These are phyloP conservation scores for Cataglyphis altisquamis DNA, from an alignment of 2,888 invertebrate species.

Conservation along the genomic window DNA sequence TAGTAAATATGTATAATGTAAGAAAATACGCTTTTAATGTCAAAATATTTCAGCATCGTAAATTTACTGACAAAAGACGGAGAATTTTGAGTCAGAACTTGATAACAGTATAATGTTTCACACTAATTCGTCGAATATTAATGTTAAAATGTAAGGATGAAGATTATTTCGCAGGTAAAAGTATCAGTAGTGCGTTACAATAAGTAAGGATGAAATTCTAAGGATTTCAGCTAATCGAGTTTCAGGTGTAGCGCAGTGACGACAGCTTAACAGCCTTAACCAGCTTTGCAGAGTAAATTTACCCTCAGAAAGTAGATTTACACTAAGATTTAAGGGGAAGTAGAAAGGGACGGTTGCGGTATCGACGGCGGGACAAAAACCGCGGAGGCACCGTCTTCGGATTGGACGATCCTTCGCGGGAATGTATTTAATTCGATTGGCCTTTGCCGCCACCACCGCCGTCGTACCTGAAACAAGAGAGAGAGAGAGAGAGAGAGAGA, in stretches of 20 bases:
- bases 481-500: too few relatives aligned
- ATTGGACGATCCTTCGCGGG: slow-evolving; percentile 76
- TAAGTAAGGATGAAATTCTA: slow-evolving; percentile 25
- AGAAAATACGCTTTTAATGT: neutral
- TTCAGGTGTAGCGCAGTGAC: slow-evolving; percentile 48
- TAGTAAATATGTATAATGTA: neutral
- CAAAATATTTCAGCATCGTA: neutral
- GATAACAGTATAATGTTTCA: neutral
- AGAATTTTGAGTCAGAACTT: neutral
- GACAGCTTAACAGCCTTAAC: slow-evolving; percentile 50
- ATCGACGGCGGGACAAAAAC: slow-evolving; percentile 64
- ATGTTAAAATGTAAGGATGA: neutral
- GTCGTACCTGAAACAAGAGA: slow-evolving; percentile 56
- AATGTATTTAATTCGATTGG: slow-evolving; percentile 83
- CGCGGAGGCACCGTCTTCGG: slow-evolving; percentile 44
- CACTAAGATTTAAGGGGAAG: slow-evolving; percentile 45
- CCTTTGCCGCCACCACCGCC: slow-evolving; percentile 72
- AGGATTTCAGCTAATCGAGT: slow-evolving; percentile 31
- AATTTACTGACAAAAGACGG: neutral
- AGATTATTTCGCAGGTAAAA: slow-evolving; percentile 5
- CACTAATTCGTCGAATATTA: neutral
- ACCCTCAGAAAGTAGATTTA: slow-evolving; percentile 53
- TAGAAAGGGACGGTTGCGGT: slow-evolving; percentile 52
- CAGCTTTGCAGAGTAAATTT: slow-evolving; percentile 47
- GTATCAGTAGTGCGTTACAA: slow-evolving; percentile 25